Base-by-base conservation (phyloP, 2,113 vertebrate species). In the Zosterops hypoxanthus region DNA sequence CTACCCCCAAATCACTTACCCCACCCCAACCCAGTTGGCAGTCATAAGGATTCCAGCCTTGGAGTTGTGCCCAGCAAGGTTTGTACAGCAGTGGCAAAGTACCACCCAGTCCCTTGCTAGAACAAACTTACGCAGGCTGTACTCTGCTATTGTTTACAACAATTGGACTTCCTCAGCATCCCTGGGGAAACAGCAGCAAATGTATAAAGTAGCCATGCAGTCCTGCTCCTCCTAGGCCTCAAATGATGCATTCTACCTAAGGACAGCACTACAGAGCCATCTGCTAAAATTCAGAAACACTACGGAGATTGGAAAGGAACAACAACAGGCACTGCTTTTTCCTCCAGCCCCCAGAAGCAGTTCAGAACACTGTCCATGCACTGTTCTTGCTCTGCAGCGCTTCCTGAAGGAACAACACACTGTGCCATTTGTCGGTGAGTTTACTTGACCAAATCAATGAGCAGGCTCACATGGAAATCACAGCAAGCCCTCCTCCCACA, bases 161-260 rank as follows among this genome's bases (percentile, higher is more conserved):
- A 95, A 60, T 4, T 29, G 56, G n/a, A 86, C 75, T 95, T 95
- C 86, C 91, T 73, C 73, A 46, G 73, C 86, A 77, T 31, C 76
- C 21, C 86, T 55, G 56, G 76, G 81, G 69, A 89, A 91, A 84
- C 9, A 79, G 76, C 52, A 64, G 56, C 46, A 91, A 82, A 68
- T 1, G 4, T 13, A 24, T 13, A 17, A 84, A 53, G 66, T 3
- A 59, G 55, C 28, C 72, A 46, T 17, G 87, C 56, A 33, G 65
- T 71, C 24, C 63, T 24, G 31, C 33, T 81, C 34, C 42, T 69
- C 14, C 44, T 9, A 7, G 36, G 64, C 29, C 60, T 11, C 49
- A 72, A 42, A 33, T 7, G 11, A 76, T 31, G 49, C 42, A 41
- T 23, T 70, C 63, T 57, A 16, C 56, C 36, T 36, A 9, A 42